Percentiles rank a stretch among this genome's conserved stretches.
Conservation (phyloP, 2,888 invertebrate species). For the Agrilus mali region DNA sequence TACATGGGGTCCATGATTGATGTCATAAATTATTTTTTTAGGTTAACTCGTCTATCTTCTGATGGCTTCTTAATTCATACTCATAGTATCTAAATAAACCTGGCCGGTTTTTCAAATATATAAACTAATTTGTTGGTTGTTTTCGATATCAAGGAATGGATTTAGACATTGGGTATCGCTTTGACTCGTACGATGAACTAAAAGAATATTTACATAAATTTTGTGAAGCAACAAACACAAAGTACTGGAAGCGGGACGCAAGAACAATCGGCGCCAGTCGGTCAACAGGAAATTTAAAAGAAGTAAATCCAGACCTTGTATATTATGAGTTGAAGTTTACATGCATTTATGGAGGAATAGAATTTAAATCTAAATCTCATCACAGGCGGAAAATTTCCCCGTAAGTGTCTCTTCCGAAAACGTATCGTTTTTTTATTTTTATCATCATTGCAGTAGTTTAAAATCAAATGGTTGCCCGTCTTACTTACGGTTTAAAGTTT, state of each 20-base stretch:
- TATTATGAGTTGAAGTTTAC: conserved; percentile 16
- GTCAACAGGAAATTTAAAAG: conserved; percentile 4
- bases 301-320: conserved; percentile 10
- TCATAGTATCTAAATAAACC: too few species aligned
- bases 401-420: conserved; percentile 4
- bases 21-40: too few species aligned
- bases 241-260: conserved; percentile 16
- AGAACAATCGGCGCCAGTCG: conserved; percentile 14
- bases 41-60: too few species aligned
- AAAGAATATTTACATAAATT: conserved; percentile 13
- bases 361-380: conserved; percentile 11
- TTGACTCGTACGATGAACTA: conserved; percentile 14
- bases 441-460: conserved; percentile 7
- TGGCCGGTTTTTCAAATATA: too few species aligned
- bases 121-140: too few species aligned
- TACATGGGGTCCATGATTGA: too few species aligned
- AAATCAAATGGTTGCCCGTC: conserved; percentile 10
- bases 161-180: conserved; percentile 11
- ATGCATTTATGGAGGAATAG: conserved; percentile 14
- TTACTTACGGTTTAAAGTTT: conserved; percentile 10
- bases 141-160: conserved; percentile 2
- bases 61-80: too few species aligned
- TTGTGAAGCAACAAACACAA: conserved; percentile 12
- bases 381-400: conserved; percentile 5
- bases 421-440: neutral